phyloP scores from a whole-genome alignment of 2,797 vertebrate species.

The Spheniscus humboldti region DNA sequence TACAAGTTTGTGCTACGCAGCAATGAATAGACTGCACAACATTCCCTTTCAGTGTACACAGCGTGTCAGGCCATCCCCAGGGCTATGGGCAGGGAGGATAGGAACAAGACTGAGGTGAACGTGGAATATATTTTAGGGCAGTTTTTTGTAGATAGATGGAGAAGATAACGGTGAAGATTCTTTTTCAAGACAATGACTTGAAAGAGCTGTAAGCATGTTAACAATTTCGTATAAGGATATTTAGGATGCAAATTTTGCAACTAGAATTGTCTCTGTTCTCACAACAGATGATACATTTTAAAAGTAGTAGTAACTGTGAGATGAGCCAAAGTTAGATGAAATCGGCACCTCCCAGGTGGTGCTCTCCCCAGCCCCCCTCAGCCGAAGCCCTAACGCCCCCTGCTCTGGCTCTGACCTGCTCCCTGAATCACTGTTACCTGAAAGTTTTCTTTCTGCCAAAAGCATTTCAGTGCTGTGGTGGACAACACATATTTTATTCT shows the following conservation, averaged over 20 bases:
- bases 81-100: background rate
- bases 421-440: background rate
- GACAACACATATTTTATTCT: background rate
- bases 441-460: background rate
- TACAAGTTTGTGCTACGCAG: background rate
- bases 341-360: background rate
- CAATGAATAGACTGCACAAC: background rate
- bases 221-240: background rate
- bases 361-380: background rate
- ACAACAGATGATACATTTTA: constrained; percentile 4
- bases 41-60: background rate
- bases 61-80: background rate
- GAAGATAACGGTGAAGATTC: background rate
- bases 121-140: background rate
- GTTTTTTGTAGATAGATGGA: background rate
- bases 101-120: background rate
- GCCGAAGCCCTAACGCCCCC: background rate
- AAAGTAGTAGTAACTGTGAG: constrained; percentile 2
- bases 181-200: background rate
- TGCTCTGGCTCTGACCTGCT: background rate
- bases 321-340: constrained; percentile 1
- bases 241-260: background rate
- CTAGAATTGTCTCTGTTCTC: background rate
- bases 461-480: background rate
- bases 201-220: background rate